Conservation (phyloP, 2,113 vertebrate species). For the Acanthisitta chloris region DNA sequence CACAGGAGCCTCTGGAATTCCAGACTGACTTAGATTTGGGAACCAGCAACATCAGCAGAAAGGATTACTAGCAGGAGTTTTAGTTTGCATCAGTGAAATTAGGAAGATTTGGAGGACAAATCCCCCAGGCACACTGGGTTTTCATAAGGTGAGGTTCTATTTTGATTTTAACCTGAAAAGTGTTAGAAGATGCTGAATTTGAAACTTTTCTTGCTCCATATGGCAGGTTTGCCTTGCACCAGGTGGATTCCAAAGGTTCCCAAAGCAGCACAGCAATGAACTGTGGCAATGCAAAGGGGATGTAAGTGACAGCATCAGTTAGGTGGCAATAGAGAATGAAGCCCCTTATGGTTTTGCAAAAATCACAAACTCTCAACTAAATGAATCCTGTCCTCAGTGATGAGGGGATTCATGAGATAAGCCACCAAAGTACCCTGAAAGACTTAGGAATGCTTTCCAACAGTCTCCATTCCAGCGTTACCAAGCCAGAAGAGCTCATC, state of each 20-base stretch:
- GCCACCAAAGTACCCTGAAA: neutral
- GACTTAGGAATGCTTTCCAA: neutral
- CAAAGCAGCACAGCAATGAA: neutral
- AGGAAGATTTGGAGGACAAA: neutral
- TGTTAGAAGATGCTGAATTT: rapidly evolving
- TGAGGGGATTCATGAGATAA: neutral
- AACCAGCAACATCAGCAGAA: neutral
- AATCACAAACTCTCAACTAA: neutral
- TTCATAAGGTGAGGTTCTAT: neutral
- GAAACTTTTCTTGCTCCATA: neutral
- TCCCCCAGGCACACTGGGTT: neutral
- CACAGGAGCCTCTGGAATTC: neutral
- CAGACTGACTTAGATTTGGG: neutral
- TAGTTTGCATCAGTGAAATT: neutral
- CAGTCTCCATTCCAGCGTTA: neutral
- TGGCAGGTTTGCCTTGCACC: neutral
- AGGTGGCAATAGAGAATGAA: neutral
- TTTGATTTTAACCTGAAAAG: neutral
- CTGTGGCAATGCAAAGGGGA: neutral
- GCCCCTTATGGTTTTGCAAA: neutral
- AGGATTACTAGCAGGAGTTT: neutral
- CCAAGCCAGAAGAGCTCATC: neutral
- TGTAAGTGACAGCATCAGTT: neutral
- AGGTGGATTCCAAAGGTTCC: neutral
- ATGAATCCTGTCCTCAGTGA: neutral